Evolutionary conservation across 2,113 vertebrate genomes (phyloP), one percentile per base, ranked within the genome.

Genomic region (Rhineura floridana): DNA sequence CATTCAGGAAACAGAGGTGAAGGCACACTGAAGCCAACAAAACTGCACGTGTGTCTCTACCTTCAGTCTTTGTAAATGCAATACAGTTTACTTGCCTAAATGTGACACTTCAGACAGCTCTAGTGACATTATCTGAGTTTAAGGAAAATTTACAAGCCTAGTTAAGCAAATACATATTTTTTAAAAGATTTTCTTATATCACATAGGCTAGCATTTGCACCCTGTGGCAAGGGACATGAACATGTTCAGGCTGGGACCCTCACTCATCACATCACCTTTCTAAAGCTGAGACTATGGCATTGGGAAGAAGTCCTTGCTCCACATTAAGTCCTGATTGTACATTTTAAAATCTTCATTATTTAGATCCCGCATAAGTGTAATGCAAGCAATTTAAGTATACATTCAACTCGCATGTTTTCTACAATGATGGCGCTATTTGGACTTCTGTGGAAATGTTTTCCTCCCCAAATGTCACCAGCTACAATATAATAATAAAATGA

Each of bases 381-480:
- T 33, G 21, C 25, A 81, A 52, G 36, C 6, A 42, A 79, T 1
- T 77, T 83, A 11, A 86, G 23, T 87, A 84, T 17, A 50, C 50
- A 63, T 0, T 55, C 93, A 59, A 55, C 42, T 63, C 1, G 23
- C 0, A 52, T n/a, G 1, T 13, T 44, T 89, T 83, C 39, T 79
- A 36, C 55, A 88, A 36, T 13, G 65, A 78, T 70, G 21, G 83
- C 76, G 36, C 78, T 4, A 84, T 87, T 86, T 33, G 82, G 13
- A 13, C 39, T 6, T 70, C 33, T 42, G 39, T 36, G 19, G 46
- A 76, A 73, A 9, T 3, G 6, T 69, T 19, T 83, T 90, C 33
- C 78, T 83, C 69, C 44, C 30, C 48, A 95, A 85, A 62, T 83
- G 73, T 19, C 48, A 85, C 25, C 80, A 94, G 70, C 81, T 62